Base-by-base conservation (phyloP, 1,140 invertebrate species). In the Branchinecta lynchi region DNA sequence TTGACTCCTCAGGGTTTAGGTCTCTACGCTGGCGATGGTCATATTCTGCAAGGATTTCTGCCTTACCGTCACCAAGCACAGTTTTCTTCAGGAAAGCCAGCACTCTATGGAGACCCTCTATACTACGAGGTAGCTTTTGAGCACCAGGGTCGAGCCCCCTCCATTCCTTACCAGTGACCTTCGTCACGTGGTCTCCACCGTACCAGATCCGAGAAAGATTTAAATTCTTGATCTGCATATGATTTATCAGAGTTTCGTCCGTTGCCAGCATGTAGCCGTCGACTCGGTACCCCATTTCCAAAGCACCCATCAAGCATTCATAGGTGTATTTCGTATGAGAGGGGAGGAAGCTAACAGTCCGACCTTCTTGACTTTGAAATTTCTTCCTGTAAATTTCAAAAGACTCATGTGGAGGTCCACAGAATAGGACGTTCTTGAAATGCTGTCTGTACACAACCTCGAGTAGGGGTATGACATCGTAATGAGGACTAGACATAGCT, bases 261-360 rank as follows among this genome's bases (percentile, higher is more conserved):
- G 73, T 75, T 20, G 76, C 70, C 9, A 76, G 71, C 66, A 77
- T 32, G 71, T 76, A 78, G 0, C 77, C 77, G 45, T 77, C 75
- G 5, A 78, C 77, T 12, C 75, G 74, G 70, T 77, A 78, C 32
- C 75, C 75, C 77, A 78, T 77, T 68, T 78, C 75, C 69, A 78
- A 73, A 15, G 77, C 77, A 46, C 75, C 75, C 21, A 77, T 66
- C 7, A 77, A 71, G 66, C 77, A 77, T 69, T 78, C 76, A 67
- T 78, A 78, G 8, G 71, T 74, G 21, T 73, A 70, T 44, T 74
- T 66, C 6, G 75, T 75, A 71, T 76, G 74, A 3, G 75, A 75
- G 12, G 76, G 76, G 7, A 78, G 69, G 70, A 77, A 78, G 45
- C 75, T 75, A 66, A 77, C 75, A 9, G 73, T 73, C 8, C 75